Base-by-base conservation (phyloP, 2,888 invertebrate species). In the Microctonus aethiopoides region DNA sequence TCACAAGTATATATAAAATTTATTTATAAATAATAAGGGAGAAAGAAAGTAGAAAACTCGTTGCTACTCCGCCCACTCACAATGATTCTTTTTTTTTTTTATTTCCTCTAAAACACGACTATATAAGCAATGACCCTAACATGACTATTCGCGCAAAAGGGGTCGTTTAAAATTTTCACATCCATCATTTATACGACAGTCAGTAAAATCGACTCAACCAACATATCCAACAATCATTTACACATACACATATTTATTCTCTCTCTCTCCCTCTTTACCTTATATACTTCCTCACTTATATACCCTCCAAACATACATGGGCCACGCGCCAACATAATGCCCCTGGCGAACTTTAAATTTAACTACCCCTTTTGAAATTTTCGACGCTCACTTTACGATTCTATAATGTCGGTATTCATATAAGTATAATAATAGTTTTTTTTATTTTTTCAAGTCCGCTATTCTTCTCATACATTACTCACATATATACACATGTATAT, bases 321-420 rank as follows among this genome's bases (percentile, higher is more conserved):
- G 81, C 79, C 72, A 73, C 68, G 75, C 75, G 71, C 74, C 75
- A 62, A 69, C 52, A 65, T 72, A 59, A 70, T 68, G 63, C 63
- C 57, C 56, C 52, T 54, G 77, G 77, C 78, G 79, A 80, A 81
- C 81, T 84, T 80, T 81, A 83, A 83, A 84, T 82, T 82, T 79
- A 83, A 84, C 84, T 77, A 77, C 79, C 82, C 81, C 73, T 64
- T 78, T 82, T 80, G 78, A 82, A 82, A 81, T 79, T 79, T 82
- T 76, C 77, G 80, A 66, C 68, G 52, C 65, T 78, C 75, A 72
- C 72, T 81, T 81, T 77, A 78, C 80, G 79, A 77, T 68, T 67
- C 26, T 16, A 34, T 59, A 34, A 16, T 34, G 34, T 34, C 34
- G 20, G 16, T 22, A 11, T 20, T 20, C 59, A 34, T 32, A n/a